phyloP scores from a whole-genome alignment of 2,797 vertebrate genomes.

The Chaetodon trifasciatus region DNA sequence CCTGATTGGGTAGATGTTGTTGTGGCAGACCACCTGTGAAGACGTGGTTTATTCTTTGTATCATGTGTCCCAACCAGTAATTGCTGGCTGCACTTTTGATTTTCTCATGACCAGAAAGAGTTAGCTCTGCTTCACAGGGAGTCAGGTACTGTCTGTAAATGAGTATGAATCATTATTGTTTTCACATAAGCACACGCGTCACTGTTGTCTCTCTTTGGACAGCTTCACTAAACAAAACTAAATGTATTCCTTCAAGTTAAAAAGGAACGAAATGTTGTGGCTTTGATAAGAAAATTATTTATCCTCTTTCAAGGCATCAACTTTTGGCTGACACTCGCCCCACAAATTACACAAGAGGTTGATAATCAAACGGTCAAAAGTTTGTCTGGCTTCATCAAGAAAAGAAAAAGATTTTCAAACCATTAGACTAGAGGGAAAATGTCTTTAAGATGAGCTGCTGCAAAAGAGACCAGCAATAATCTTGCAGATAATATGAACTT shows the following conservation, averaged over 20 bases:
- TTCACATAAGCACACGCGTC: neutral
- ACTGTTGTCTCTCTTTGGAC: neutral
- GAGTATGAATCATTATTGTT: slow-evolving; percentile 1
- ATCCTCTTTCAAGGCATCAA: neutral
- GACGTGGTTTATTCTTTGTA: slow-evolving; percentile 80
- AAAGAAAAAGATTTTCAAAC: neutral
- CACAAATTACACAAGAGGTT: too few relatives aligned
- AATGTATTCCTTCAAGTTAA: too few relatives aligned
- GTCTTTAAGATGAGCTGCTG: neutral
- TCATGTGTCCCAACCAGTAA: slow-evolving; percentile 71
- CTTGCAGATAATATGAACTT: neutral
- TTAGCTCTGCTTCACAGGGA: slow-evolving; percentile 88
- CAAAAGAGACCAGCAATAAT: neutral
- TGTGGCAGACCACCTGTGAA: slow-evolving; percentile 88
- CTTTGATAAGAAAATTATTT: neutral
- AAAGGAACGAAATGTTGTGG: neutral
- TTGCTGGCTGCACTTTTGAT: slow-evolving; percentile 76
- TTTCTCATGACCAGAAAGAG: slow-evolving; percentile 72
- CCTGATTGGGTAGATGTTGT: slow-evolving; percentile 76
- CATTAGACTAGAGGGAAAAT: neutral
- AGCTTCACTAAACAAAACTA: neutral
- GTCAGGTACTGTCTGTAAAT: slow-evolving; percentile 84
- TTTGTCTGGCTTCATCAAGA: neutral
- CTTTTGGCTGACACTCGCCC: neutral
- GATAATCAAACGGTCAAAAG: too few relatives aligned